Percentiles rank a stretch among this genome's conserved stretches.
phyloP scores from a whole-genome alignment of 2,888 invertebrate species.

The Falcaria lacertinaria region DNA sequence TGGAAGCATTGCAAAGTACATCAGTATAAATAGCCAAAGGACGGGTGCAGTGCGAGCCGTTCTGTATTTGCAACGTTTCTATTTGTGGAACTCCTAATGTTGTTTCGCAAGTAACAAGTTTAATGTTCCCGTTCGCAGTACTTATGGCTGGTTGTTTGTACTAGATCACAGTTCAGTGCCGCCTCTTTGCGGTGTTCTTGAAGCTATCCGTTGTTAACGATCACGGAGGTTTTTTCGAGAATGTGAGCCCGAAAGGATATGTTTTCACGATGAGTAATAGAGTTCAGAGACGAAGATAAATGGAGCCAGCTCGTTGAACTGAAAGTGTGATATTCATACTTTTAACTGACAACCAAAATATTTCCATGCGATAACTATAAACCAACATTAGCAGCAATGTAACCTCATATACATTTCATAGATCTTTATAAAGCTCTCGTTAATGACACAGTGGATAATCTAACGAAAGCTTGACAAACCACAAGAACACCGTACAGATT shows the following conservation, averaged over 20 bases:
- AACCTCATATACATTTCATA: too few species aligned
- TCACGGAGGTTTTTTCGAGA: slow-evolving; percentile 29
- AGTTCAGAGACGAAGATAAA: slow-evolving; percentile 21
- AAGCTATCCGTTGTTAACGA: slow-evolving; percentile 30
- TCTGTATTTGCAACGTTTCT: slow-evolving; percentile 44
- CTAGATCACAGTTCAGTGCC: slow-evolving; percentile 21
- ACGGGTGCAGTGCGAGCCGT: slow-evolving; percentile 30
- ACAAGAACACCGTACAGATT: too few species aligned
- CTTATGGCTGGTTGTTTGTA: slow-evolving; percentile 19
- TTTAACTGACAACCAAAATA: too few species aligned
- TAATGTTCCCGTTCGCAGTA: slow-evolving; percentile 26
- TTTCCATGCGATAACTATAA: too few species aligned
- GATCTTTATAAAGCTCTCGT: too few species aligned
- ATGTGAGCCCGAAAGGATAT: slow-evolving; percentile 17
- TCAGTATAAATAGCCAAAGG: slow-evolving; percentile 42
- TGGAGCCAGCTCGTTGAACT: slow-evolving; percentile 1
- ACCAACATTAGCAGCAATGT: too few species aligned
- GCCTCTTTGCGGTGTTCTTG: slow-evolving; percentile 23
- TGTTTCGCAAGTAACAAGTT: slow-evolving; percentile 50
- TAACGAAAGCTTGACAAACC: too few species aligned
- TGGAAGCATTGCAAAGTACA: slow-evolving; percentile 34
- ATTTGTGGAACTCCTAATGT: slow-evolving; percentile 52
- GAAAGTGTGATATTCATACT: too few species aligned
- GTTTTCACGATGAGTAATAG: slow-evolving; percentile 28
- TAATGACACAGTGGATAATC: too few species aligned